These are phyloP conservation scores for Lottia scabra DNA, from an alignment of 2,888 invertebrate species.

Conservation along the genomic window DNA sequence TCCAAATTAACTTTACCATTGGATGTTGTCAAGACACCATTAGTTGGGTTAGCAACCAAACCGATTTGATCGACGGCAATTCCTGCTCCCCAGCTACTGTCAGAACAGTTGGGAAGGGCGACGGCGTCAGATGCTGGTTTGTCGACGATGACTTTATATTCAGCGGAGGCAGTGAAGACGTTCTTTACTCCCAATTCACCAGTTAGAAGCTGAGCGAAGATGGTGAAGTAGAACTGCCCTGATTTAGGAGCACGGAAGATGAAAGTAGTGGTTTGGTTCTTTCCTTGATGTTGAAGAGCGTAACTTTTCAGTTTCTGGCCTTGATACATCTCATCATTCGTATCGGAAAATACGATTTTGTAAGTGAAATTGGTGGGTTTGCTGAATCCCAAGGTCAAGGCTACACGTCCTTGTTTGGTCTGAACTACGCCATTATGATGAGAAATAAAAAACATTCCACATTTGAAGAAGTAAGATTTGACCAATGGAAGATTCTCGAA, in stretches of 20 bases:
- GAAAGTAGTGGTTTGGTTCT: constrained; percentile 64
- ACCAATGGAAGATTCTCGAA: constrained; percentile 69
- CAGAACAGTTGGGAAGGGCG: constrained; percentile 66
- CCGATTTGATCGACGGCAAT: constrained; percentile 67
- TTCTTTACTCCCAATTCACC: constrained; percentile 66
- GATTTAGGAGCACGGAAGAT: constrained; percentile 61
- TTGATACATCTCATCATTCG: constrained; percentile 60
- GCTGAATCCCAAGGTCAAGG: constrained; percentile 65
- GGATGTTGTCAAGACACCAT: constrained; percentile 45
- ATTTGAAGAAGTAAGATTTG: constrained; percentile 69
- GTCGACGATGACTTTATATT: constrained; percentile 68
- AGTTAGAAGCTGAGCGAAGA: constrained; percentile 66
- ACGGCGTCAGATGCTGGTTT: constrained; percentile 57
- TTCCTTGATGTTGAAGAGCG: constrained; percentile 65
- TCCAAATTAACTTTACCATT: constrained; percentile 69
- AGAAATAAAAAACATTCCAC: constrained; percentile 65
- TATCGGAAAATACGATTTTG: constrained; percentile 63
- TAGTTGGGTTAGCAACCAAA: constrained; percentile 60
- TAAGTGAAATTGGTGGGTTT: constrained; percentile 69
- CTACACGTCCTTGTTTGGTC: constrained; percentile 64
- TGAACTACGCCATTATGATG: constrained; percentile 65
- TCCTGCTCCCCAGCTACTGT: constrained; percentile 69
- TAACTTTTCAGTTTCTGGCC: constrained; percentile 65
- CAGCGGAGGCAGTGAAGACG: constrained; percentile 68
- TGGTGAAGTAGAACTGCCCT: constrained; percentile 67